Evolutionary conservation across 2,888 invertebrate species (phyloP).

Genomic region (Microctonus aethiopoides): DNA sequence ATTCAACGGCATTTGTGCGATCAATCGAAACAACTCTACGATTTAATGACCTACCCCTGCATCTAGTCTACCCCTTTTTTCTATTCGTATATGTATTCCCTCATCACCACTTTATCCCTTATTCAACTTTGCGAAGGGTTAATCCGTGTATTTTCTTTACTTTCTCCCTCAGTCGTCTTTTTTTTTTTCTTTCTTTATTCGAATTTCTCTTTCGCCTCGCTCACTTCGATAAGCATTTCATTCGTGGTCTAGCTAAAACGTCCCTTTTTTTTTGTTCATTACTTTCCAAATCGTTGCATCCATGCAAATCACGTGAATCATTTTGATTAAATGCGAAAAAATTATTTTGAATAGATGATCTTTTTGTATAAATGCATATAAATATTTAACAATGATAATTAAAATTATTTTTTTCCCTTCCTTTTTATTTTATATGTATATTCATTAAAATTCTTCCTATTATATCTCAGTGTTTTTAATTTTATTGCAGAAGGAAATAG

Average conservation of each 20-base stretch:
- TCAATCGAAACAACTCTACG: slow-evolving; percentile 32
- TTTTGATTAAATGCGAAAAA: background rate
- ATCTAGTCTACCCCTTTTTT: background rate
- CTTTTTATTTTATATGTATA: background rate
- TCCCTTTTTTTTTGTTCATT: background rate
- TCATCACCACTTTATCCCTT: background rate
- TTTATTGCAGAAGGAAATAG: too few relatives aligned
- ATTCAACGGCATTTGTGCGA: slow-evolving; percentile 35
- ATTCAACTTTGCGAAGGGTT: slow-evolving; percentile 35
- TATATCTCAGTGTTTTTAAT: too few relatives aligned
- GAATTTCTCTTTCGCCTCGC: background rate
- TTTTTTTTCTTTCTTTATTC: slow-evolving; percentile 17
- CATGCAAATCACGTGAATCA: slow-evolving; percentile 14
- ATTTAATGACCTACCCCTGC: slow-evolving; percentile 38
- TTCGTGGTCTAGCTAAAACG: slow-evolving; percentile 18
- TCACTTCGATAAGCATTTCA: slow-evolving; percentile 20
- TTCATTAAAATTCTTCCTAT: too few relatives aligned
- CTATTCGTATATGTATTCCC: slow-evolving; percentile 16
- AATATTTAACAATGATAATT: background rate
- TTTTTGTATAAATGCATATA: background rate
- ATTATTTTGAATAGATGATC: background rate
- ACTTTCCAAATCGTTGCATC: slow-evolving; percentile 26
- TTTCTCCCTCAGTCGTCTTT: slow-evolving; percentile 9
- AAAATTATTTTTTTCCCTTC: background rate
- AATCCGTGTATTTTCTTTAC: slow-evolving; percentile 31